Evolutionary conservation across 2,797 vertebrate genomes (phyloP).

Genomic region (Alca torda): DNA sequence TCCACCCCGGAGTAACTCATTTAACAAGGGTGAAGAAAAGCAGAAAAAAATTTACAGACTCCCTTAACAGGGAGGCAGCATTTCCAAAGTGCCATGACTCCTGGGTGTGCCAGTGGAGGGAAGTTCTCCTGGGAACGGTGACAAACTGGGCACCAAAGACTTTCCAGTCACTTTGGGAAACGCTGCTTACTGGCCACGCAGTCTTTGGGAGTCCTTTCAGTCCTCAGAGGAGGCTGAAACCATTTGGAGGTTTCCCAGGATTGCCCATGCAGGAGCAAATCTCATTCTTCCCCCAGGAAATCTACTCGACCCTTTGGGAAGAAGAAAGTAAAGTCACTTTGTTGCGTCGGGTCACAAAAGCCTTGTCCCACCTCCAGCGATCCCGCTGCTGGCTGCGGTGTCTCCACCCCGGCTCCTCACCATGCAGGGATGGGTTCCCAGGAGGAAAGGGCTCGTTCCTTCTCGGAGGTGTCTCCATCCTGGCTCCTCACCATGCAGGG

Average conservation of each 20-base stretch:
- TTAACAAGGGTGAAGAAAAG: not conserved
- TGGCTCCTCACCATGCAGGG: not conserved
- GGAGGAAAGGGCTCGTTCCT: not conserved
- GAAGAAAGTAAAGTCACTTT: not conserved
- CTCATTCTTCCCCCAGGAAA: not conserved
- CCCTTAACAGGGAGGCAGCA: not conserved
- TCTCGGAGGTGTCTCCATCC: not conserved
- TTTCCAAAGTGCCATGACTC: not conserved
- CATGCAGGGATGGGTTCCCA: not conserved
- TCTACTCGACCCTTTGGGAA: not conserved
- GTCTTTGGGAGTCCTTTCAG: not conserved
- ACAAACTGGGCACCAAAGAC: not conserved
- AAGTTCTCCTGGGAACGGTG: not conserved
- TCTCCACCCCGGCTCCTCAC: fast-evolving
- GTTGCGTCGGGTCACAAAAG: not conserved
- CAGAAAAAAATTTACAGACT: not conserved
- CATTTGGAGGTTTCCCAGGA: not conserved
- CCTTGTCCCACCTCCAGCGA: fast-evolving
- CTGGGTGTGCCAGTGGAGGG: not conserved
- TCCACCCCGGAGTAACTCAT: not conserved
- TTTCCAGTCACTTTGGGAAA: not conserved
- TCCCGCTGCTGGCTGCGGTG: not conserved
- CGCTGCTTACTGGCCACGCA: not conserved
- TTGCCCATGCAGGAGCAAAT: not conserved
- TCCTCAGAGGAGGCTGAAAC: not conserved